Evolutionary conservation across 2,888 invertebrate species (phyloP).

Genomic region (Andrena chrysosceles): DNA sequence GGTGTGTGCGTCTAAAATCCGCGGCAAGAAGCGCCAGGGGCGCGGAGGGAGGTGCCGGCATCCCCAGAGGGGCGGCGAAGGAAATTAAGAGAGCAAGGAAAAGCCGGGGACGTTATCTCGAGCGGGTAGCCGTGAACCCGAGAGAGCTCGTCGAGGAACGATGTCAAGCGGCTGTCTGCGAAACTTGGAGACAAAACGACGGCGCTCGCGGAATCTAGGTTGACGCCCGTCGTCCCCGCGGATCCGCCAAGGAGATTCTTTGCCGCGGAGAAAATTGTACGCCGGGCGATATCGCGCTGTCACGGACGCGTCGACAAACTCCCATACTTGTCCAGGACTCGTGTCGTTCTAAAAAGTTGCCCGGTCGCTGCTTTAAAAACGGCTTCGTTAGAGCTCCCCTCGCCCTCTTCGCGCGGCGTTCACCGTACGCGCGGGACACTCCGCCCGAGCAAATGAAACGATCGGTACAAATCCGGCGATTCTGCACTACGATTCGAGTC

Average conservation of each 20-base stretch:
- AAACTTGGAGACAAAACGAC: constrained; percentile 67
- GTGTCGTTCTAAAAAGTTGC: constrained; percentile 40
- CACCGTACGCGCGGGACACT: not conserved
- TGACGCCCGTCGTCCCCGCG: constrained; percentile 58
- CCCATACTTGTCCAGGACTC: constrained; percentile 18
- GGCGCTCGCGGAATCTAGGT: constrained; percentile 57
- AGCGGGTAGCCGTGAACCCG: constrained; percentile 39
- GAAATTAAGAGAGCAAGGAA: constrained; percentile 70
- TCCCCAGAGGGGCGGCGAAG: constrained; percentile 48
- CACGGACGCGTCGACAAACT: constrained; percentile 27
- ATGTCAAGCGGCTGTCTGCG: constrained; percentile 64
- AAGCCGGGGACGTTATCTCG: constrained; percentile 53
- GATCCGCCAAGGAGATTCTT: constrained; percentile 53
- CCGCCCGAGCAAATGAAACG: constrained; percentile 1
- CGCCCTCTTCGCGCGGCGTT: not conserved
- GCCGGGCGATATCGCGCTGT: constrained; percentile 34
- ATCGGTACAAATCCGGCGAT: constrained; percentile 6
- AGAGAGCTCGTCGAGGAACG: constrained; percentile 48
- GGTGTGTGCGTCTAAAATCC: constrained; percentile 48
- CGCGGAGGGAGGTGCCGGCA: constrained; percentile 16
- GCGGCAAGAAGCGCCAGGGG: constrained; percentile 54
- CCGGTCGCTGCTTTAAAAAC: constrained; percentile 23
- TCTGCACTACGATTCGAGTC: not conserved
- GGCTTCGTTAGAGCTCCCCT: constrained; percentile 24
- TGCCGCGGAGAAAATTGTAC: constrained; percentile 46